Evolutionary conservation across 2,888 invertebrate species (phyloP), one percentile per base, ranked within the genome.

Genomic region (Phaonia tiefii): DNA sequence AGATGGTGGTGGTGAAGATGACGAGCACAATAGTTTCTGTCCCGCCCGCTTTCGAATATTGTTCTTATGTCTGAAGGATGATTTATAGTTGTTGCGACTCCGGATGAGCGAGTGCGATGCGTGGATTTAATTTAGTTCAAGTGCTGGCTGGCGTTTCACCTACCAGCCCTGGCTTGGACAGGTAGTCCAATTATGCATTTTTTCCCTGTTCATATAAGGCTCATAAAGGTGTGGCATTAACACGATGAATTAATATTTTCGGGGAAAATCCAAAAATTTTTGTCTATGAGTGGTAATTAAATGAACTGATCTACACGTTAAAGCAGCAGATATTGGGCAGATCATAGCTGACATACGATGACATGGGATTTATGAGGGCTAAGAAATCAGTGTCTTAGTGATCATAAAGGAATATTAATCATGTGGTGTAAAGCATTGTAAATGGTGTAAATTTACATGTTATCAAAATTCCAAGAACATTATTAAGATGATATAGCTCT

Each of bases 91-190:
- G 63, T 63, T 63, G 42, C 63, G 37, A 63, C 20, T 37, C 63
- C 63, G 20, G 13, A 63, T 63, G 22, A 44, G n/a, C 22, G 15
- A 58, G 51, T 17, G 13, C 74, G 42, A 10, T 56, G 65, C 37
- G 39, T 77, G 70, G 31, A 66, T 77, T 67, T 75, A 74, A 75
- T 80, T 74, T 80, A 66, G 77, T 71, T 80, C 80, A 80, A 75
- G 77, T 75, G 77, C 58, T 74, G 51, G 77, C 58, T 74, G 51
- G 74, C 70, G 74, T 76, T 75, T 54, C 17, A 39, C 70, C 44
- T 17, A 54, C 49, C 20, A 20, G 37, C 17, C 65, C 31, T 31
- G 26, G 72, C 46, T 70, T 10, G 54, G 20, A 58, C 76, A 74
- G 75, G 56, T 73, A 77, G 8, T 3, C 4, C 49, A 46, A 17